These are phyloP conservation scores for Psettodes erumei DNA, from an alignment of 2,113 vertebrate genomes.

Conservation along the genomic window DNA sequence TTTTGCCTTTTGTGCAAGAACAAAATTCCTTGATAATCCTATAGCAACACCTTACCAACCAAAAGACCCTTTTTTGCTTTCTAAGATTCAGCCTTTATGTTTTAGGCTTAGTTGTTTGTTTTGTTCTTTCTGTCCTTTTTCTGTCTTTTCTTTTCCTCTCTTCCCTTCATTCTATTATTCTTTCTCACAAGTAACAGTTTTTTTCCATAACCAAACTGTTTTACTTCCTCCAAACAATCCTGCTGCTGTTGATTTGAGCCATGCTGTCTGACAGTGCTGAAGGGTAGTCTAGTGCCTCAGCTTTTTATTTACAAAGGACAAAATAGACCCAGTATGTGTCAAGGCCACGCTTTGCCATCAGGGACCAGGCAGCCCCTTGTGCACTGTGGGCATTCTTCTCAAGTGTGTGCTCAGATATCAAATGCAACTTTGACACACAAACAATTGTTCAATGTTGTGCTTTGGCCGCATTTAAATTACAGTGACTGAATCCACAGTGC, in stretches of 20 bases:
- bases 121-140: neutral
- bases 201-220: neutral
- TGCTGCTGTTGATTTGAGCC: constrained; percentile 6
- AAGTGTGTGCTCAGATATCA: constrained; percentile 5
- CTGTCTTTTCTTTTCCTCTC: neutral
- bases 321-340: constrained; percentile 16
- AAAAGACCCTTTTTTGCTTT: neutral
- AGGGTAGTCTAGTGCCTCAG: constrained; percentile 2
- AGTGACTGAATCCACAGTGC: constrained; percentile 18
- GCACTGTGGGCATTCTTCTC: constrained; percentile 15
- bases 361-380: constrained; percentile 5
- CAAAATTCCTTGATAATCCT: constrained; percentile 25
- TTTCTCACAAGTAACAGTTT: neutral
- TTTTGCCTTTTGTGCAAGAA: constrained; percentile 22
- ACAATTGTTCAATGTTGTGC: neutral
- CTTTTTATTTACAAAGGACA: constrained; percentile 35
- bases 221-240: neutral
- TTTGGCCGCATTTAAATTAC: constrained; percentile 28
- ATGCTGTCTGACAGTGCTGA: constrained; percentile 38
- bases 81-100: neutral
- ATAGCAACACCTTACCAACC: constrained; percentile 4
- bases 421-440: constrained; percentile 16
- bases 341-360: constrained; percentile 14
- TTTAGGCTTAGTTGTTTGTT: no score
- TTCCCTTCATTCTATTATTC: neutral